phyloP scores from a whole-genome alignment of 2,797 vertebrate genomes.

The Poeciliopsis gracilis region DNA sequence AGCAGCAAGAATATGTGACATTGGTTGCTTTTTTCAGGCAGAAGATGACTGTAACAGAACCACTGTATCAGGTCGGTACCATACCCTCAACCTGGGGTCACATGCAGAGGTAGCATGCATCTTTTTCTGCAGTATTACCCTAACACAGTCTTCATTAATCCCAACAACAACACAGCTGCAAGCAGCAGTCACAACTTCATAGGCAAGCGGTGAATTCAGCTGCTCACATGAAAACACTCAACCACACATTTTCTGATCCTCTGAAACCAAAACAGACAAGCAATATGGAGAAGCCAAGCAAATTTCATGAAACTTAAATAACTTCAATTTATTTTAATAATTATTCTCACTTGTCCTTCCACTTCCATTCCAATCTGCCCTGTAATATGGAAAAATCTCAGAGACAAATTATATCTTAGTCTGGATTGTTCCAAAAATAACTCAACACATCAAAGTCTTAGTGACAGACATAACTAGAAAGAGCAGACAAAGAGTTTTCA shows the following conservation, averaged over 20 bases:
- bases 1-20: constrained; percentile 45
- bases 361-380: not conserved
- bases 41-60: constrained; percentile 68
- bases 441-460: not conserved
- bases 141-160: constrained; percentile 42
- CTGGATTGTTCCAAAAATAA: not conserved
- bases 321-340: not conserved
- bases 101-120: constrained; percentile 41
- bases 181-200: constrained; percentile 1
- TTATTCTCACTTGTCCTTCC: not conserved
- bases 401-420: not conserved
- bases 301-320: not conserved
- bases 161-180: constrained; percentile 30
- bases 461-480: not conserved
- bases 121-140: constrained; percentile 54
- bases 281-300: not conserved
- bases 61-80: not conserved
- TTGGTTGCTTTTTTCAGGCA: constrained; percentile 68
- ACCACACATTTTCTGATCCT: constrained; percentile 10
- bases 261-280: constrained; percentile 3
- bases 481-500: not conserved
- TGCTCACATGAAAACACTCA: constrained; percentile 18
- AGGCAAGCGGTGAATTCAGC: constrained; percentile 10
- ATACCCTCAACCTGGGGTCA: not conserved
- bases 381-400: not conserved